Evolutionary conservation across 1,140 invertebrate genomes (phyloP).

Genomic region (Heliothis virescens): DNA sequence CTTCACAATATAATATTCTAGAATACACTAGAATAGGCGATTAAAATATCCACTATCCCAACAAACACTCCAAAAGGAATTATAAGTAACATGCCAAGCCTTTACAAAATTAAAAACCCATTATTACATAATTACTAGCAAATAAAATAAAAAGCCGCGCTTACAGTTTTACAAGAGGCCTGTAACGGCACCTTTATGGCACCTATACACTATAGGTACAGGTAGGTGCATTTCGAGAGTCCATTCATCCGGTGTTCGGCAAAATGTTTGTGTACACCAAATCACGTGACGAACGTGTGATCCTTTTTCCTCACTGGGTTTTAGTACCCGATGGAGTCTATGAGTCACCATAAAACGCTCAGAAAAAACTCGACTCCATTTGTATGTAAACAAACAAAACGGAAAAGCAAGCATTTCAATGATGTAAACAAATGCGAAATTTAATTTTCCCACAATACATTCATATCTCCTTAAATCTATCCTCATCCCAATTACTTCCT

Average conservation of each 20-base stretch:
- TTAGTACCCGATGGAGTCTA: background rate
- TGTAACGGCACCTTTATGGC: background rate
- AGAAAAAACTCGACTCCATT: background rate
- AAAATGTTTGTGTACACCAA: constrained; percentile 1
- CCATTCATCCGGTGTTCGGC: background rate
- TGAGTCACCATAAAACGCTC: background rate
- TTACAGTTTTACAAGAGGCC: constrained; percentile 10
- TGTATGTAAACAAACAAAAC: background rate
- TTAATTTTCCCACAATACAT: background rate
- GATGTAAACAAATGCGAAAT: background rate
- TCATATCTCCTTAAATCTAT: constrained; percentile 12
- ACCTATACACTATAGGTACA: background rate
- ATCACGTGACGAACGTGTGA: background rate
- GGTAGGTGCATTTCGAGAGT: background rate
- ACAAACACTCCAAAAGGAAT: no score
- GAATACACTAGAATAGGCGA: no score
- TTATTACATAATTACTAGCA: no score
- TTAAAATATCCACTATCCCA: no score
- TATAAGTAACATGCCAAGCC: no score
- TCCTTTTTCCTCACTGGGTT: background rate
- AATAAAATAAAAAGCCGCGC: background rate
- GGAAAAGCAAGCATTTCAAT: no score
- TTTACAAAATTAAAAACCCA: no score
- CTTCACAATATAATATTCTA: no score
- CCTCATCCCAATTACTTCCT: constrained; percentile 31